Base-by-base conservation (phyloP, 2,888 invertebrate species). In the Cataglyphis rosenhaueri region DNA sequence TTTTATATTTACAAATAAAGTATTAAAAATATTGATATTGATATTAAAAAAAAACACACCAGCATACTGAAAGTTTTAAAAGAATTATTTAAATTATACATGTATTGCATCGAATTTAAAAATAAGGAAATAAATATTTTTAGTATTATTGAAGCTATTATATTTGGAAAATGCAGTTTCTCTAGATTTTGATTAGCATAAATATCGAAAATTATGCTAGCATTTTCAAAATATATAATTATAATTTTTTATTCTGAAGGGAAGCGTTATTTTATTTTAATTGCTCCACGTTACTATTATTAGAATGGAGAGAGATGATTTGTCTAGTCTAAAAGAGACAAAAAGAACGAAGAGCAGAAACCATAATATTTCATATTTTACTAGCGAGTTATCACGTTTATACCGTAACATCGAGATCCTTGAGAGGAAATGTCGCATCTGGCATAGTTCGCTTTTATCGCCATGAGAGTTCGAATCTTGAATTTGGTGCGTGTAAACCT, bases 351-450 rank as follows among this genome's bases (percentile, higher is more conserved):
- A 48, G 21, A n/a, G 10, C 4, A 44, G 9, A 29, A 81, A 21
- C 32, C 21, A 18, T 52, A 57, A 70, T 82, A 82, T 65, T 84
- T 71, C 44, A 76, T 82, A 76, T 64, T 71, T 78, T 25, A 73
- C 35, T 41, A 82, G 44, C 29, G 12, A 48, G 32, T 66, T 68
- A 32, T 81, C 21, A 48, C 52, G 41, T 76, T 75, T 78, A 65
- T 73, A 38, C 32, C 59, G 71, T 21, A 65, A 44, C 44, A 32
- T 61, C 71, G 21, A 83, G 38, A 71, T 12, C 18, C 48, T 57
- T 68, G 44, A 38, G 25, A 66, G 62, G 15, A 78, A 65, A 41
- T 15, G 18, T 18, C 38, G 12, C 64, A 65, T 62, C 55, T 68
- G 32, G 41, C 18, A 62, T 25, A 64, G 1, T 25, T 79, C 29